Evolutionary conservation across 2,797 vertebrate genomes (phyloP), one percentile per base, ranked within the genome.

Genomic region (Prunella strophiata): DNA sequence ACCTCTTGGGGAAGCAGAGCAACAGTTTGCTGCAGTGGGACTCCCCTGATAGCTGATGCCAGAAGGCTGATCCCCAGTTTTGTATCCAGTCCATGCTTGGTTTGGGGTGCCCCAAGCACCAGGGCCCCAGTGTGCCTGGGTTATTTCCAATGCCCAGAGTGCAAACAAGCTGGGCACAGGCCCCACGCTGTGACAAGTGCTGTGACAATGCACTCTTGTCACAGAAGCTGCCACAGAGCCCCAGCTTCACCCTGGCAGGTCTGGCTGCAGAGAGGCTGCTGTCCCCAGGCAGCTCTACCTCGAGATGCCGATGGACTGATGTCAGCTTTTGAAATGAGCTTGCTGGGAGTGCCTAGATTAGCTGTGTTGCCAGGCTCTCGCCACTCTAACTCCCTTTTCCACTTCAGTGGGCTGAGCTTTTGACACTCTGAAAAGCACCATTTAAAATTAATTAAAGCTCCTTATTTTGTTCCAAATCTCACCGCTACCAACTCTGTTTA

Each of bases 361-460:
- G 98, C 98, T 91, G 96, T 96, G 98, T 99, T 99, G 99, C 99
- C 98, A 98, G 98, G 98, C 98, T 98, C 98, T 98, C 96, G 95
- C 98, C 98, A 97, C 98, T 98, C 98, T 98, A 98, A 97, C 98
- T 97, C 98, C 98, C 98, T 98, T 99, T 99, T 99, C 98, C 98
- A 99, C 98, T 99, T 98, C 97, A 98, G 95, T 97, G 98, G 98
- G 96, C 98, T 98, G 98, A 99, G 98, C 98, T 98, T 98, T 97
- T 97, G 98, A 98, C 98, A 97, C 98, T 98, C 97, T 98, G 98
- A 98, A 98, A 99, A 99, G 99, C 98, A 98, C 98, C 98, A 99
- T 99, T 99, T 99, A 98, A 99, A 99, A 99, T 99, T 98, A 99
- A 99, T 99, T 99, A 99, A 99, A 99, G 97, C 97, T 98, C 97